Percentiles rank a stretch among this genome's conserved stretches.
These are phyloP conservation scores for Acrobasis suavella DNA, from an alignment of 2,888 invertebrate genomes.

Conservation along the genomic window DNA sequence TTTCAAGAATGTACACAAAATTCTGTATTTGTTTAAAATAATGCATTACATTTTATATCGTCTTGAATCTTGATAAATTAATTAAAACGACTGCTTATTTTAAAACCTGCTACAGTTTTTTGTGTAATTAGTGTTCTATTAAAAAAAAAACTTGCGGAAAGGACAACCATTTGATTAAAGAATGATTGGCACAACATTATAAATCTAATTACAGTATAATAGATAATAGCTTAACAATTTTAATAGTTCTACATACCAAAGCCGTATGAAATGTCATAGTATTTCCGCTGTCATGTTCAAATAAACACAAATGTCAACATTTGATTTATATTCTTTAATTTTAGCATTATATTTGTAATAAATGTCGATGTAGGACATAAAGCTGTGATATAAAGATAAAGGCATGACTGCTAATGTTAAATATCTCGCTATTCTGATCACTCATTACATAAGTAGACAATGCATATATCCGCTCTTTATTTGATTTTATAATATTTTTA, in stretches of 20 bases:
- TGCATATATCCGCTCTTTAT: no score
- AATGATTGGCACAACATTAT: slow-evolving; percentile 2
- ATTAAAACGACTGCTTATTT: neutral
- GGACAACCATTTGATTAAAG: neutral
- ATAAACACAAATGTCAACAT: neutral
- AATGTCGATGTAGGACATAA: neutral
- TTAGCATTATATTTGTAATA: neutral
- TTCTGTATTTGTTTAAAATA: no score
- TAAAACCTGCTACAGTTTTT: neutral
- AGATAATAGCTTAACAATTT: slow-evolving; percentile 1
- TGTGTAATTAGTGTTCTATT: neutral
- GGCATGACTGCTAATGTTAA: no score
- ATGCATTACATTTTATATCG: no score
- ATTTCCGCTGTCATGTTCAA: slow-evolving; percentile 15
- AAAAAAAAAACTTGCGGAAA: neutral
- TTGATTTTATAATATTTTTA: no score
- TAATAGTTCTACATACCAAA: slow-evolving; percentile 17
- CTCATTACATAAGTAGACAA: no score
- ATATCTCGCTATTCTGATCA: no score
- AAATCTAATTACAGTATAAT: slow-evolving; percentile 12
- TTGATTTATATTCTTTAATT: neutral
- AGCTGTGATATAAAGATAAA: neutral
- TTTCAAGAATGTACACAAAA: no score
- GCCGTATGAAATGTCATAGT: slow-evolving; percentile 14
- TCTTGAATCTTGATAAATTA: no score